Evolutionary conservation across 2,797 vertebrate species (phyloP).

Genomic region (Sciurus vulgaris): DNA sequence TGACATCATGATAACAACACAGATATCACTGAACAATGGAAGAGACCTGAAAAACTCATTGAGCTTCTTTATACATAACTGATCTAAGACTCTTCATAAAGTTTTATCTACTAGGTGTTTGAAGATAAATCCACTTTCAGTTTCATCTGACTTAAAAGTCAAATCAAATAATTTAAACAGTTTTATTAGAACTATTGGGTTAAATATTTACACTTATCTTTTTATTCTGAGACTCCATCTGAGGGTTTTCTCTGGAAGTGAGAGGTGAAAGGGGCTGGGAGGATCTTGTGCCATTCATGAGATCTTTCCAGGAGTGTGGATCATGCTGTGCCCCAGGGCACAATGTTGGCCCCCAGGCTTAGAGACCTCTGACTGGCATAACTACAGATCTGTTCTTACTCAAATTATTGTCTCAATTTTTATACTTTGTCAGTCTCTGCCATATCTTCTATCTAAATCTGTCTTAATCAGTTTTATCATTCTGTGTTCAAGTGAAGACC

Average conservation of each 20-base stretch:
- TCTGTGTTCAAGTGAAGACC: background rate
- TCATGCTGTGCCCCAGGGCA: background rate
- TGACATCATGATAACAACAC: background rate
- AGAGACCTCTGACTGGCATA: background rate
- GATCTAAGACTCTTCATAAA: background rate
- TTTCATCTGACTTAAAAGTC: background rate
- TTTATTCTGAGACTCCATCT: background rate
- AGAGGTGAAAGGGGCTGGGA: background rate
- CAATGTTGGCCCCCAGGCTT: background rate
- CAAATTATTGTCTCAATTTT: no score
- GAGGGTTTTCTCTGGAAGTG: background rate
- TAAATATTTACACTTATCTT: background rate
- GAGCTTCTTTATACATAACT: background rate
- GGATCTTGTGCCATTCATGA: background rate
- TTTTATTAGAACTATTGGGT: background rate
- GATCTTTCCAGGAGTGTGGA: background rate
- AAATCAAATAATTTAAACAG: background rate
- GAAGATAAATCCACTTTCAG: background rate
- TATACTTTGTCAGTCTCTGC: background rate
- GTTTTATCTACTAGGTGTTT: background rate
- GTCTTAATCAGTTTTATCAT: background rate
- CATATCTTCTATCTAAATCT: background rate
- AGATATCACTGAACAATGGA: no score
- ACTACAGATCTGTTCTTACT: background rate
- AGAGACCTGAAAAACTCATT: background rate